These are phyloP conservation scores for Morinoia aosen DNA, from an alignment of 2,888 invertebrate species.

Conservation along the genomic window DNA sequence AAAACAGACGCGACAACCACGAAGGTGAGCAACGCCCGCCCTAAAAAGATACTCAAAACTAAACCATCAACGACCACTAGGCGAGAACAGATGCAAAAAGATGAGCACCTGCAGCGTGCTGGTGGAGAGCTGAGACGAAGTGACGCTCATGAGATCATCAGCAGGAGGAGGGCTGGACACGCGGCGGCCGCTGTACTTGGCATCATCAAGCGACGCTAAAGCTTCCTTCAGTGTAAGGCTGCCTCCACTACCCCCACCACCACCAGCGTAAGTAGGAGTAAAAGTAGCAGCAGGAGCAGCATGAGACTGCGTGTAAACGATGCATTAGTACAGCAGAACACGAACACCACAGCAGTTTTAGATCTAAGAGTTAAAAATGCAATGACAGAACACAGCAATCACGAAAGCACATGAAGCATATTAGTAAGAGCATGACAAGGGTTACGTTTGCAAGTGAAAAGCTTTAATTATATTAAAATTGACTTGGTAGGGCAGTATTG, in stretches of 20 bases:
- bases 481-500: neutral
- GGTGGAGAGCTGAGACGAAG: slow-evolving; percentile 67
- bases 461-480: neutral
- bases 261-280: slow-evolving; percentile 13
- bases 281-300: neutral
- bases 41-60: no score
- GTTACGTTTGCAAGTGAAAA: neutral
- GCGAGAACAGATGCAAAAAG: neutral
- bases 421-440: neutral
- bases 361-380: neutral
- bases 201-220: slow-evolving; percentile 63
- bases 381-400: neutral
- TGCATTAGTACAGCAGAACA: neutral
- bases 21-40: no score
- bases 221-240: slow-evolving; percentile 58
- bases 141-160: slow-evolving; percentile 65
- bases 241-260: neutral
- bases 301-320: neutral
- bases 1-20: no score
- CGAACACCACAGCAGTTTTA: neutral
- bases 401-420: neutral
- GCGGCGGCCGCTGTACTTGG: slow-evolving; percentile 19
- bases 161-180: slow-evolving; percentile 55
- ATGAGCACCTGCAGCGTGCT: slow-evolving; percentile 65
- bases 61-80: no score